phyloP scores from a whole-genome alignment of 2,797 vertebrate genomes.

The Chelidonichthys spinosus region DNA sequence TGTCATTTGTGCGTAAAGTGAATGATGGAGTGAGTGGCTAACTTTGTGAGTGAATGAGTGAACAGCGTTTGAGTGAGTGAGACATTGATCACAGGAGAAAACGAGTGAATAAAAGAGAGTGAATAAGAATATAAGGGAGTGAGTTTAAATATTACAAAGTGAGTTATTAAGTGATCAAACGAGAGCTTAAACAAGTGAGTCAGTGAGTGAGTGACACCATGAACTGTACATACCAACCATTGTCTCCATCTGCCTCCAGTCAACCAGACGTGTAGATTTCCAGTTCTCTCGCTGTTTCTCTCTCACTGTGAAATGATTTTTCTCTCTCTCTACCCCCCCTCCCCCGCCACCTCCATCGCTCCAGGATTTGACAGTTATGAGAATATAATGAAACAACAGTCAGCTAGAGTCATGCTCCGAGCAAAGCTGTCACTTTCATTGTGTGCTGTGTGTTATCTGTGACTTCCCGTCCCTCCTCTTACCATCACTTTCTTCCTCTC shows the following conservation, averaged over 20 bases:
- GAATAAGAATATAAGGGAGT: not conserved
- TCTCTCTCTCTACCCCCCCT: not conserved
- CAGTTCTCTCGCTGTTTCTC: constrained; percentile 27
- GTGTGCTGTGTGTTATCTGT: constrained; percentile 64
- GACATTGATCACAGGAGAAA: not conserved
- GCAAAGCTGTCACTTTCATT: constrained; percentile 76
- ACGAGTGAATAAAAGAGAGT: not conserved
- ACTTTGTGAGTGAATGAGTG: not conserved
- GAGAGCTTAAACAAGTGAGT: not conserved
- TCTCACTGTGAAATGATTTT: constrained; percentile 33
- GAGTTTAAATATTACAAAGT: not conserved
- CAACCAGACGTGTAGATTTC: constrained; percentile 43
- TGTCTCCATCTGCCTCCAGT: constrained; percentile 18
- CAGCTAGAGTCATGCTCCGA: constrained; percentile 65
- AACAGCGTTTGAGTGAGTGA: not conserved
- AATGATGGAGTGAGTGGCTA: not conserved
- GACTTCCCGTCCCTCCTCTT: constrained; percentile 46
- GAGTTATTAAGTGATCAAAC: not conserved
- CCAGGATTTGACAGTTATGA: constrained; percentile 76
- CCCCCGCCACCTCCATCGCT: constrained; percentile 24
- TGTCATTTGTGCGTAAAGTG: constrained; percentile 4
- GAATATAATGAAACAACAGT: constrained; percentile 81
- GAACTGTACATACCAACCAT: not conserved
- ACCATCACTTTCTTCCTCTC: constrained; percentile 38
- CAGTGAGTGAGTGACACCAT: not conserved